Conservation (phyloP, 2,797 vertebrate species). For the Enteromius unitaeniatus region DNA sequence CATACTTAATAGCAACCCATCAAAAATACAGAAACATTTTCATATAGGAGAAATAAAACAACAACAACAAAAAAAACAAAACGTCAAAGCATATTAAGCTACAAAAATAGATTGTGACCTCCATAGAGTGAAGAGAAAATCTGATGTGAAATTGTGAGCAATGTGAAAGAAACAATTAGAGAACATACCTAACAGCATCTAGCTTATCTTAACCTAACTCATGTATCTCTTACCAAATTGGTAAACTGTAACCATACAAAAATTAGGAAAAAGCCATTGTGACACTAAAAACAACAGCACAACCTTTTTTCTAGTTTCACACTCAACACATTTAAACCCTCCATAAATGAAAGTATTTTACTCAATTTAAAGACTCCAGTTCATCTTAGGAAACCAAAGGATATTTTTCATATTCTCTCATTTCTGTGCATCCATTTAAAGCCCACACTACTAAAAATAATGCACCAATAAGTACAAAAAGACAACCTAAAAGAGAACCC, state of each 20-base stretch:
- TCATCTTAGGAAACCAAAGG: not conserved
- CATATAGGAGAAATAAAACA: not conserved
- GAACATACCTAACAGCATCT: not conserved
- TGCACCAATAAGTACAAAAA: not conserved
- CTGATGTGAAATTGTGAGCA: constrained; percentile 10
- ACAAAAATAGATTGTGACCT: not conserved
- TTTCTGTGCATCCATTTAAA: not conserved
- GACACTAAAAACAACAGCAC: not conserved
- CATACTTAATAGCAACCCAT: constrained; percentile 28
- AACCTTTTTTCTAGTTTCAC: not conserved
- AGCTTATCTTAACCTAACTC: not conserved
- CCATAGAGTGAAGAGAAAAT: not conserved
- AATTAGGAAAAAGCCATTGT: not conserved
- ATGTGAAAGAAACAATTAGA: constrained; percentile 1
- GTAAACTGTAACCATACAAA: not conserved
- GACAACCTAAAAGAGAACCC: not conserved
- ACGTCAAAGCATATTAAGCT: not conserved
- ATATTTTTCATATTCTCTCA: not conserved
- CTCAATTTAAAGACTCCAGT: not conserved
- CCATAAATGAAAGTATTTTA: not conserved
- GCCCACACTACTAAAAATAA: not conserved
- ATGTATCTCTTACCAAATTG: not conserved
- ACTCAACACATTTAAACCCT: not conserved
- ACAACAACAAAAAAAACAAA: not conserved
- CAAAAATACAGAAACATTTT: constrained; percentile 7